These are phyloP conservation scores for Fragum whitleyi DNA, from an alignment of 2,888 invertebrate genomes.

Conservation along the genomic window DNA sequence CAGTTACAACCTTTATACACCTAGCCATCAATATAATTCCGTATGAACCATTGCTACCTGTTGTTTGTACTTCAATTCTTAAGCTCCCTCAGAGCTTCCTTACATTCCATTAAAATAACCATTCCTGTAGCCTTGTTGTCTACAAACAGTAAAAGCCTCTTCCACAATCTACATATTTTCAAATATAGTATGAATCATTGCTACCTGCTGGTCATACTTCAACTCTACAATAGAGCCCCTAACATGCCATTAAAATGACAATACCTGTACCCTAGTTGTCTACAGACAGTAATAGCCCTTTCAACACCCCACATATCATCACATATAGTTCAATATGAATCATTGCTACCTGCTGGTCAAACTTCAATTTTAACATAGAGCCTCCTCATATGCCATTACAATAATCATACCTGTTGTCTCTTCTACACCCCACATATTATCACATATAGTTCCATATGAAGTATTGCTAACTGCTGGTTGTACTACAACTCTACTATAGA, in stretches of 20 bases:
- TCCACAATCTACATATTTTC: constrained; percentile 22
- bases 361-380: constrained; percentile 8
- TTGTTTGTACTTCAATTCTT: too few relatives aligned
- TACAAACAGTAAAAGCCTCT: constrained; percentile 23
- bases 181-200: constrained; percentile 6
- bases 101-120: too few relatives aligned
- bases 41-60: too few relatives aligned
- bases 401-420: too few relatives aligned
- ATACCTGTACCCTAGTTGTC: constrained; percentile 12
- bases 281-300: constrained; percentile 20
- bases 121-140: constrained; percentile 8
- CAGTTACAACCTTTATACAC: too few relatives aligned
- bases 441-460: constrained; percentile 27
- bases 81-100: too few relatives aligned
- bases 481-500: constrained; percentile 16
- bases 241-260: too few relatives aligned
- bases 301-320: constrained; percentile 27
- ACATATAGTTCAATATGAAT: constrained; percentile 21
- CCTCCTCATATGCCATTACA: too few relatives aligned
- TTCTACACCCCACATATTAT: too few relatives aligned
- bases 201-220: constrained; percentile 7
- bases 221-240: constrained; percentile 10
- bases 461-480: not conserved
- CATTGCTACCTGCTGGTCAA: not conserved
- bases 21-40: too few relatives aligned